These are phyloP conservation scores for Gallinago paraguaiae DNA, from an alignment of 2,113 vertebrate species.

Conservation along the genomic window DNA sequence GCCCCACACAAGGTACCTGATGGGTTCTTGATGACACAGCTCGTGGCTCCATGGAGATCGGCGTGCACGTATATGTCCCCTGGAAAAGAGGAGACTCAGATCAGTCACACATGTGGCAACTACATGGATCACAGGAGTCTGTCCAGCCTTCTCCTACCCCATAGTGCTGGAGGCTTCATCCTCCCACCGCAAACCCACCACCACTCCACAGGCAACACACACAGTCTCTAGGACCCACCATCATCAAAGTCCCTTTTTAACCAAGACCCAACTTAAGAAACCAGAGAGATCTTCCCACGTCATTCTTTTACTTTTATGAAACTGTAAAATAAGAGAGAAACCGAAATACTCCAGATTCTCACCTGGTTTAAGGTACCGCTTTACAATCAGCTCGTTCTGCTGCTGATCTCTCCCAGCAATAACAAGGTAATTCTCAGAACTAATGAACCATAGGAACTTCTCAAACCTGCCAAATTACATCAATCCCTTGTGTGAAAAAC, in stretches of 20 bases:
- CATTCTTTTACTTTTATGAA: neutral
- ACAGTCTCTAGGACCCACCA: neutral
- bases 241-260: neutral
- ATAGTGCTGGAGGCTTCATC: neutral
- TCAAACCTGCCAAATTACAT: conserved; percentile 88
- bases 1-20: conserved; percentile 77
- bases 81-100: conserved; percentile 24
- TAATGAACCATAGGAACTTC: conserved; percentile 99
- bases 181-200: neutral
- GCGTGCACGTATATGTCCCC: conserved; percentile 96
- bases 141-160: neutral
- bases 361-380: conserved; percentile 91
- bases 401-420: conserved; percentile 97
- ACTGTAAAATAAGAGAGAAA: neutral
- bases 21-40: conserved; percentile 95
- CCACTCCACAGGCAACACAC: neutral
- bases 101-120: neutral
- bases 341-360: neutral
- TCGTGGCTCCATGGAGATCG: conserved; percentile 95
- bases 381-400: conserved; percentile 98
- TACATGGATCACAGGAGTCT: neutral
- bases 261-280: neutral
- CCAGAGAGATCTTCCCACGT: neutral
- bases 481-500: neutral
- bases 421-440: conserved; percentile 95